Evolutionary conservation across 2,888 invertebrate species (phyloP).

Genomic region (Sipha maydis): DNA sequence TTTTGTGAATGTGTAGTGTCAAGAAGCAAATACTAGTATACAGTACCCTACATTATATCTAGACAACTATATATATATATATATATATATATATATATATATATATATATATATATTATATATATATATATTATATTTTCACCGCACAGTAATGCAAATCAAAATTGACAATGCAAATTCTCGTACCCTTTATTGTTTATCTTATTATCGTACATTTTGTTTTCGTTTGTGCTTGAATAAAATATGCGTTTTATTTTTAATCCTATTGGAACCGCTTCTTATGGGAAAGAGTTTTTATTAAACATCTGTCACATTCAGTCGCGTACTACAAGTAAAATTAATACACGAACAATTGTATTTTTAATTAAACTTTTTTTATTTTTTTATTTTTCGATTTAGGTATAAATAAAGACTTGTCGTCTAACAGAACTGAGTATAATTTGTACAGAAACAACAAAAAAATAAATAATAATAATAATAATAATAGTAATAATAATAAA

Average conservation of each 20-base stretch:
- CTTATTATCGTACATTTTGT: not conserved
- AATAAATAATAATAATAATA: too few relatives aligned
- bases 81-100: not conserved
- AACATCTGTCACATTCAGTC: not conserved
- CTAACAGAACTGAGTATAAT: not conserved
- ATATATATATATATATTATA: not conserved
- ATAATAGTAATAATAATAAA: too few relatives aligned
- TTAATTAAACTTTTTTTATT: not conserved
- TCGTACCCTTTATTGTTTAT: not conserved
- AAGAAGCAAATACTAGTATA: constrained; percentile 10
- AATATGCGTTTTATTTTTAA: not conserved
- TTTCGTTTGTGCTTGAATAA: not conserved
- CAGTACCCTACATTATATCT: constrained; percentile 21
- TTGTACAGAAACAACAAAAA: too few relatives aligned
- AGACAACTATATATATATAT: not conserved
- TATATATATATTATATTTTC: not conserved
- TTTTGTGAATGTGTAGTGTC: not conserved
- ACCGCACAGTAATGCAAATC: constrained; percentile 10
- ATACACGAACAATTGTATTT: not conserved
- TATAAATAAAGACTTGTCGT: not conserved
- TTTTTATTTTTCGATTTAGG: not conserved
- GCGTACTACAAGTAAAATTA: not conserved
- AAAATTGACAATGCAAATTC: constrained; percentile 4
- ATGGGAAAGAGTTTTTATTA: not conserved
- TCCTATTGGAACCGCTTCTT: not conserved